Conservation (phyloP, 2,797 vertebrate species). For the Gymnopithys bicolor region DNA sequence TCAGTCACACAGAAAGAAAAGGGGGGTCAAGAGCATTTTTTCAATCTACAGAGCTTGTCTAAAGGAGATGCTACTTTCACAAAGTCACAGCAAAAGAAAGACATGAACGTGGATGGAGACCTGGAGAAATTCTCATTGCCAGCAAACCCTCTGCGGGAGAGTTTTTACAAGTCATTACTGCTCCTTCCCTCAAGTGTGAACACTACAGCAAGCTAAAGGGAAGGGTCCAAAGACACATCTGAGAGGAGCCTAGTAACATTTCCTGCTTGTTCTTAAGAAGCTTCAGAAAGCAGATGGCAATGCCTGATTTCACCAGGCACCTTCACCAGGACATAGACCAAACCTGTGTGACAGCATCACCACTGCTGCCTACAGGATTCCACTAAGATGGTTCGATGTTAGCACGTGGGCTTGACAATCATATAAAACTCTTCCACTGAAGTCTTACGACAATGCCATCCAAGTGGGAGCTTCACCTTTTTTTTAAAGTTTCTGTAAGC, state of each 20-base stretch:
- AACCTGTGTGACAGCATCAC: rapidly evolving
- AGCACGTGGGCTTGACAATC: background rate
- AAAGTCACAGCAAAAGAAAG: background rate
- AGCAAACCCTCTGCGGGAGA: background rate
- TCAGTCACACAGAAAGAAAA: background rate
- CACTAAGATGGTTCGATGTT: background rate
- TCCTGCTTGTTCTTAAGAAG: background rate
- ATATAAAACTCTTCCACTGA: background rate
- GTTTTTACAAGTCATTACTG: background rate
- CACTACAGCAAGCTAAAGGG: background rate
- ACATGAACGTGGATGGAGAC: background rate
- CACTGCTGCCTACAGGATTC: background rate
- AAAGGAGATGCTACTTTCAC: background rate
- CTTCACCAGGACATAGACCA: background rate
- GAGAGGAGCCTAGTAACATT: background rate
- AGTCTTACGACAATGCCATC: background rate
- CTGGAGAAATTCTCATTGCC: background rate
- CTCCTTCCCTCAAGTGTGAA: background rate
- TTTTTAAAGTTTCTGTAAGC: background rate
- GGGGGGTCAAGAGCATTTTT: background rate
- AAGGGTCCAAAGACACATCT: background rate
- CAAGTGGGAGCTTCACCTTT: background rate
- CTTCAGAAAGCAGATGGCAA: background rate
- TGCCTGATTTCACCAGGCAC: background rate
- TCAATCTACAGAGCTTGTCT: background rate